A percentile compares a stretch with the other conserved stretches of the same genome.
Conservation (phyloP, 1,140 invertebrate genomes). For the Aphidius gifuensis region DNA sequence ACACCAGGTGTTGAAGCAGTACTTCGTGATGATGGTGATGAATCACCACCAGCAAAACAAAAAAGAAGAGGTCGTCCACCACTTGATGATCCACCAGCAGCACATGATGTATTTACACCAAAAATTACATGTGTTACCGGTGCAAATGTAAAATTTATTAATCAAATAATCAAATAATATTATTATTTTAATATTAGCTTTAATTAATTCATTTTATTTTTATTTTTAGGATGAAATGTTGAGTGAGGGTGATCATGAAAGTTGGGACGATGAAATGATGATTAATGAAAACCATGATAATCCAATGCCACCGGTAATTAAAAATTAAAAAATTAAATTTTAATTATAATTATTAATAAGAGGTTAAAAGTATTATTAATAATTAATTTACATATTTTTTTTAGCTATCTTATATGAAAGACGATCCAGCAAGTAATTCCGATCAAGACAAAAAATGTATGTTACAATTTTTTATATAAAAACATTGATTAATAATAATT, state of each 20-base stretch:
- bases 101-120: conserved; percentile 55
- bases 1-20: conserved; percentile 55
- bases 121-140: conserved; percentile 58
- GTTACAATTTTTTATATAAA: conserved; percentile 4
- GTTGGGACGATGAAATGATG: conserved; percentile 51
- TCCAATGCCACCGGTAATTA: conserved; percentile 45
- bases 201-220: not conserved
- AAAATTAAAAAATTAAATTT: conserved; percentile 10
- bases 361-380: not conserved
- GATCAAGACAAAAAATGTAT: conserved; percentile 59
- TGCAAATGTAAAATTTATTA: not conserved
- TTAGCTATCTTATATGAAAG: conserved; percentile 49
- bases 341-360: conserved; percentile 6
- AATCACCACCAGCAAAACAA: conserved; percentile 48
- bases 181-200: no score
- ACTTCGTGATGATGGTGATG: conserved; percentile 44
- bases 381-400: conserved; percentile 25
- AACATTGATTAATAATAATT: not conserved
- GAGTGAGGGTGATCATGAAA: conserved; percentile 51
- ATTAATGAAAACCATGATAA: conserved; percentile 49
- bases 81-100: conserved; percentile 60
- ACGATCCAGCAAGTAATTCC: conserved; percentile 44
- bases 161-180: not conserved
- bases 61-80: conserved; percentile 63
- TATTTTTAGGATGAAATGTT: conserved; percentile 49